phyloP scores from a whole-genome alignment of 2,113 vertebrate species.

The Triplophysa tibetana region DNA sequence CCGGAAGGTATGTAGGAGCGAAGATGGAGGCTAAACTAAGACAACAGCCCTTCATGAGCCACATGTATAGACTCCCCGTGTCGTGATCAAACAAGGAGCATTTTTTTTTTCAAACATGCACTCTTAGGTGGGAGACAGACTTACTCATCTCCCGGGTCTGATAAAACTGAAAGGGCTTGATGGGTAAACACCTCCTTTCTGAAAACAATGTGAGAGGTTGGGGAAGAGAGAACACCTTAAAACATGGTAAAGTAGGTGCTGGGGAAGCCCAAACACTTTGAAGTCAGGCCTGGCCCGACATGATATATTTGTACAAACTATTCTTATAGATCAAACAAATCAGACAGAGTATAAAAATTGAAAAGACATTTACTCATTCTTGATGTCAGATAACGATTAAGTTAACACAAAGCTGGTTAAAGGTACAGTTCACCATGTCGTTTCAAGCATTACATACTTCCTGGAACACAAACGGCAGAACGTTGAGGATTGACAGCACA shows the following conservation, averaged over 20 bases:
- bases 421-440: neutral
- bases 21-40: too few species aligned
- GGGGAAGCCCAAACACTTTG: constrained; percentile 44
- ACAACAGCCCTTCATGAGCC: neutral
- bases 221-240: constrained; percentile 53
- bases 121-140: constrained; percentile 48
- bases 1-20: too few species aligned
- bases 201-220: constrained; percentile 74
- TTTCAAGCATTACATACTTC: neutral
- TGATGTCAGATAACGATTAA: too few species aligned
- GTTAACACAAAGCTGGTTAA: too few species aligned
- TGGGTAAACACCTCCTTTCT: constrained; percentile 81
- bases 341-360: neutral
- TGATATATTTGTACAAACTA: neutral
- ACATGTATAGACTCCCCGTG: neutral
- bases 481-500: too few species aligned
- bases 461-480: too few species aligned
- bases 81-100: neutral
- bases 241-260: constrained; percentile 26
- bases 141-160: constrained; percentile 72
- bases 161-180: constrained; percentile 76
- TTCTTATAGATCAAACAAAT: neutral
- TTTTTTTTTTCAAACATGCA: constrained; percentile 34
- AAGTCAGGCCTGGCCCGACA: constrained; percentile 17
- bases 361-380: too few species aligned